Base-by-base conservation (phyloP, 2,797 vertebrate genomes). In the Bradypus variegatus region DNA sequence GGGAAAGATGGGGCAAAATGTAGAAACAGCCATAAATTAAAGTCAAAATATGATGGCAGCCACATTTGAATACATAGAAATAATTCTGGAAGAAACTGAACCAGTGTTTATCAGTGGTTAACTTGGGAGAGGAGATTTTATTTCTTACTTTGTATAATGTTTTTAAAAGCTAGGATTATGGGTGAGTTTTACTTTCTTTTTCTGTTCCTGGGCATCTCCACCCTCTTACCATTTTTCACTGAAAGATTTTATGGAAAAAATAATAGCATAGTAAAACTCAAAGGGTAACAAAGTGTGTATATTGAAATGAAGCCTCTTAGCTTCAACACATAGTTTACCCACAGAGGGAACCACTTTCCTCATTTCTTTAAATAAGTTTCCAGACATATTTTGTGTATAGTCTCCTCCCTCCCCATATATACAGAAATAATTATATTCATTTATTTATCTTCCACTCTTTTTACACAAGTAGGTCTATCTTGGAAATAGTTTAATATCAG, bases 161-260 rank as follows among this genome's bases (percentile, higher is more conserved):
- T 36, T 85, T 9, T 55, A 70, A 1, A 67, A 79, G 18, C 84
- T 67, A 73, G 23, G 72, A 58, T 84, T 86, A 50, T 72, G 41
- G 18, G 3, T n/a, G 84, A 65, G 2, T 72, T 86, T 91, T 69
- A 33, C 41, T 83, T 93, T 79, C 31, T 72, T 33, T 48, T 7
- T 5, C 25, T 29, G 3, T 6, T 23, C 58, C 45, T 53, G 8
- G 38, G 21, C 14, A 62, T 91, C 25, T 62, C 50, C 19, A 31
- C 41, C 25, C 33, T 80, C 64, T 88, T 72, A 81, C 29, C 48
- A 75, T 29, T 88, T 86, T 79, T 70, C 25, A 53, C n/a, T 77
- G 69, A 88, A 89, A 50, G 55, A 55, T 91, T 90, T 93, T 69
- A 45, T 78, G 83, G 41, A 31, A 73, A 91, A 72, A 90, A 67